Conservation (phyloP, 2,888 invertebrate species). For the Dichetophora obliterata region DNA sequence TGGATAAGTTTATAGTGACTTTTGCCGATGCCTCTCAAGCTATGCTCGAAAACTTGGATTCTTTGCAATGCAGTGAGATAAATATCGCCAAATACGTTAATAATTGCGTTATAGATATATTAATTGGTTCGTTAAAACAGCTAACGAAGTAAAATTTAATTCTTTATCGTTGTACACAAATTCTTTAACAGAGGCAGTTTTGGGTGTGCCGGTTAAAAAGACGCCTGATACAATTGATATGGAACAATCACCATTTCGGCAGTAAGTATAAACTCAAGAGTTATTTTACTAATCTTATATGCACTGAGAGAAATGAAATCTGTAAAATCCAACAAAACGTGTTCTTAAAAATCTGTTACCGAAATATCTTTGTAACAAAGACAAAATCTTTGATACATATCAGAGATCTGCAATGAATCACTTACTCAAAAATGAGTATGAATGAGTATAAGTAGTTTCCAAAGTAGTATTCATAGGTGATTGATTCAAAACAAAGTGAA, state of each 20-base stretch:
- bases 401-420: no score
- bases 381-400: no score
- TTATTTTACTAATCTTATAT: no score
- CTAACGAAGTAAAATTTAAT: no score
- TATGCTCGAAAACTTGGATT: constrained; percentile 65
- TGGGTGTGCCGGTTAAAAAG: constrained; percentile 70
- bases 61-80: constrained; percentile 61
- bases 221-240: constrained; percentile 60
- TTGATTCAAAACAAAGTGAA: no score
- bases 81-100: constrained; percentile 74
- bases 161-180: background rate
- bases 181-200: constrained; percentile 70
- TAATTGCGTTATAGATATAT: constrained; percentile 72
- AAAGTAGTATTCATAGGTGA: no score
- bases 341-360: no score
- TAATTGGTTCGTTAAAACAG: constrained; percentile 70
- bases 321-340: no score
- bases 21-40: constrained; percentile 71
- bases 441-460: no score
- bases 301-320: no score
- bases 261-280: constrained; percentile 65
- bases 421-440: no score
- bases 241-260: constrained; percentile 73
- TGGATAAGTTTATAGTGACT: constrained; percentile 72
- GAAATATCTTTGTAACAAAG: no score